Conservation (phyloP, 1,140 invertebrate species). For the Drosophila tani region DNA sequence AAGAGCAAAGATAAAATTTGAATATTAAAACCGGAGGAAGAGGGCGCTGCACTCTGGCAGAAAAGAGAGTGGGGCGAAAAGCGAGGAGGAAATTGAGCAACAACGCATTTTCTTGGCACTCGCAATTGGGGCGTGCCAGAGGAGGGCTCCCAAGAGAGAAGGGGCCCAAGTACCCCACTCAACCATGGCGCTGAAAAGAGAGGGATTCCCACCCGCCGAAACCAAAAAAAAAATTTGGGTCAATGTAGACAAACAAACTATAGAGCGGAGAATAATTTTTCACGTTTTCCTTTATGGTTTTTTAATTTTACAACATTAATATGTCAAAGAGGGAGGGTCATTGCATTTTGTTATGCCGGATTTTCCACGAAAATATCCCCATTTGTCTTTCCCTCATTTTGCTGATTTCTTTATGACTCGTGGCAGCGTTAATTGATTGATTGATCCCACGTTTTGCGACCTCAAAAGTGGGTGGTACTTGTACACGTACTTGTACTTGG, state of each 20-base stretch:
- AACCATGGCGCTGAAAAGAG: conserved; percentile 39
- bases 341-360: conserved; percentile 29
- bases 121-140: conserved; percentile 70
- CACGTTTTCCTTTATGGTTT: conserved; percentile 67
- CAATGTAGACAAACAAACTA: conserved; percentile 47
- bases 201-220: conserved; percentile 14
- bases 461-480: conserved; percentile 24
- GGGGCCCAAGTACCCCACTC: conserved; percentile 30
- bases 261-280: conserved; percentile 46
- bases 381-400: conserved; percentile 32
- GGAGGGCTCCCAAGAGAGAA: conserved; percentile 6
- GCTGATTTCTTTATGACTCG: conserved; percentile 42
- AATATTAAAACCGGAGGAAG: conserved; percentile 57
- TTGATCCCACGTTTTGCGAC: conserved; percentile 27
- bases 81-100: conserved; percentile 66
- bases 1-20: conserved; percentile 70
- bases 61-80: conserved; percentile 5
- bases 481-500: conserved; percentile 9
- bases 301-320: conserved; percentile 67
- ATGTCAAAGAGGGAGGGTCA: conserved; percentile 29
- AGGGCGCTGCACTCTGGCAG: conserved; percentile 65
- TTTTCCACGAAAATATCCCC: conserved; percentile 22
- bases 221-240: conserved; percentile 43
- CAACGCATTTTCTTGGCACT: conserved; percentile 82
- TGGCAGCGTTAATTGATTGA: conserved; percentile 52